Evolutionary conservation across 2,797 vertebrate species (phyloP), one percentile per base, ranked within the genome.

Genomic region (Acanthurus lineatus): DNA sequence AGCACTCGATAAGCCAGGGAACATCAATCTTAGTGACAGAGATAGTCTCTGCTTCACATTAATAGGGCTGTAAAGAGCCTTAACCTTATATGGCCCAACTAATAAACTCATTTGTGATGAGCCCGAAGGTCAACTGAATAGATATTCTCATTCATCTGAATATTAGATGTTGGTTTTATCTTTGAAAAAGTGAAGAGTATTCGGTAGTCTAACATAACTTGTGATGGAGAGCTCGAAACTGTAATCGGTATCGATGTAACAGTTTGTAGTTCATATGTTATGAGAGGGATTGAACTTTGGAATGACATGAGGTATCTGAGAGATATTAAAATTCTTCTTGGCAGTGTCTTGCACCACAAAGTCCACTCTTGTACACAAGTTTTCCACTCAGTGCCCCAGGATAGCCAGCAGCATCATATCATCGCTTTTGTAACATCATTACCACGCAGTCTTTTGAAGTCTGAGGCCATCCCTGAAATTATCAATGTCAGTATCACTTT

Each of bases 91-190:
- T 91, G 68, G 84, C 82, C 70, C 25, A 45, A 76, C 94, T 94
- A 95, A 96, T 96, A 95, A 96, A 96, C 80, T 89, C 72, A 91
- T 94, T 92, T 93, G 92, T 92, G 93, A 95, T 95, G 92, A 94
- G 94, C 89, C 87, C 91, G 92, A 96, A 96, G 95, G 93, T 95
- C 95, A 95, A 74, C 83, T 69, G 57, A 83, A 72, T 67, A 52
- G 52, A 82, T 70, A 78, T 81, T 83, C 64, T 84, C 73, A 88
- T 89, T 82, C 82, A 79, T 75, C 87, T 82, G 77, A 51, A 69
- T 45, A 76, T 77, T 47, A 69, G 14, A 62, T 56, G 57, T 28
- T 32, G 40, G n/a, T 45, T 48, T 81, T 61, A 25, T 69, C 45
- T 84, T 61, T 64, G 32, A 54, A 32, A n/a, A 48, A 47, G 38